Evolutionary conservation across 1,140 invertebrate species (phyloP).

Genomic region (Eumeta japonica): DNA sequence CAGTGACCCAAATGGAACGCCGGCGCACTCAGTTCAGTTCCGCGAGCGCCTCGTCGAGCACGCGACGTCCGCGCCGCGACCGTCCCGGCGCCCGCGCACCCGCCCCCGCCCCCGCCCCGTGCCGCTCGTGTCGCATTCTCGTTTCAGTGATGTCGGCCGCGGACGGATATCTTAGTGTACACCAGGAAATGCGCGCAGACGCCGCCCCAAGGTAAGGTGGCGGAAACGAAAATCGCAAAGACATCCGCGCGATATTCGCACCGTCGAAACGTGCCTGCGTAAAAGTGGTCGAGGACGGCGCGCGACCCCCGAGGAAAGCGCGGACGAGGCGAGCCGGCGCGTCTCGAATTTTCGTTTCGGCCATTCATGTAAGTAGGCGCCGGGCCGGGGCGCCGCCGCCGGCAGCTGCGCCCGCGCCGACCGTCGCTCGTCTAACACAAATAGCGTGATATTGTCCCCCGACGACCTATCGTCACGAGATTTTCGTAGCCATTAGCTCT

Average conservation of each 20-base stretch:
- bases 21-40: slow-evolving; percentile 52
- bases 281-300: too few relatives aligned
- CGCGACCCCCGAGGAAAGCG: too few relatives aligned
- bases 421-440: slow-evolving; percentile 52
- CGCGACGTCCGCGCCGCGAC: slow-evolving; percentile 19
- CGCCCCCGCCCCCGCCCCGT: too few relatives aligned
- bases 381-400: slow-evolving; percentile 6
- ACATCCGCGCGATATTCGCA: too few relatives aligned
- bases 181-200: slow-evolving; percentile 36
- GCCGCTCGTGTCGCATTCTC: too few relatives aligned
- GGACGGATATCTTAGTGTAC: slow-evolving; percentile 44
- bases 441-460: slow-evolving; percentile 50
- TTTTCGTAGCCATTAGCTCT: too few relatives aligned
- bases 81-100: slow-evolving; percentile 11
- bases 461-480: too few relatives aligned
- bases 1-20: slow-evolving; percentile 55
- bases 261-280: too few relatives aligned
- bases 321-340: slow-evolving; percentile 47
- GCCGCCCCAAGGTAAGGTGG: slow-evolving; percentile 29
- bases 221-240: background rate
- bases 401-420: slow-evolving; percentile 24
- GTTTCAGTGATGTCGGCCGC: too few relatives aligned
- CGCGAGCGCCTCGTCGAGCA: slow-evolving; percentile 37
- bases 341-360: slow-evolving; percentile 53
- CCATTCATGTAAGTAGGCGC: slow-evolving; percentile 26